Evolutionary conservation across 2,888 invertebrate genomes (phyloP), one percentile per base, ranked within the genome.

Genomic region (Eulithis prunata): DNA sequence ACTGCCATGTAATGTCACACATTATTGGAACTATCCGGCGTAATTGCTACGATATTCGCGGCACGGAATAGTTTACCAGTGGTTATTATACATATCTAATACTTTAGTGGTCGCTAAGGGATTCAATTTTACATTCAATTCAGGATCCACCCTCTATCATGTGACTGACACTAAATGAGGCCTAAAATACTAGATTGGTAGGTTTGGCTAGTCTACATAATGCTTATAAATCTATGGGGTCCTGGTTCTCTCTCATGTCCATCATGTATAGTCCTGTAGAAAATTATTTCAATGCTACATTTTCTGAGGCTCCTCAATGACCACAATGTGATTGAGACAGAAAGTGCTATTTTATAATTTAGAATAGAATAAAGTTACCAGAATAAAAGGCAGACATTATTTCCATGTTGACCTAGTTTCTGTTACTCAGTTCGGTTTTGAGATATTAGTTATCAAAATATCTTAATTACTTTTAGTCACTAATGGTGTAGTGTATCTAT

Each of bases 1-100:
- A 71, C 63, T 74, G 68, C 71, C 75, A 71, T 78, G 76, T 81
- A 81, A 76, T 80, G 78, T 82, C 79, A 80, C 74, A 76, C 72
- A 78, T 72, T 76, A 71, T 63, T 75, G 64, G 64, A 47, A 7
- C 53, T 71, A 68, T 66, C 36, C 64, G 66, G 62, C 62, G 8
- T 65, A 56, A 56, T 61, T 70, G 47, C 41, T 14, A 49, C 13
- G 54, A 11, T 56, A 61, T 56, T 36, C 60, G 58, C 13, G 21
- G 38, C 36, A 45, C 11, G 57, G 47, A 49, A 47, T 52, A n/a
- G 38, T 13, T 56, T 38, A 38, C 21, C 21, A 10, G 5, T 46
- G 12, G 14, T 36, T 49, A 32, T 6, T n/a, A 32, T 49, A 11
- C n/a, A 11, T 32, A 11, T 41, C 13, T 0, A 36, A 14, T n/a